Base-by-base conservation (phyloP, 2,888 invertebrate genomes). In the Athalia circularis region DNA sequence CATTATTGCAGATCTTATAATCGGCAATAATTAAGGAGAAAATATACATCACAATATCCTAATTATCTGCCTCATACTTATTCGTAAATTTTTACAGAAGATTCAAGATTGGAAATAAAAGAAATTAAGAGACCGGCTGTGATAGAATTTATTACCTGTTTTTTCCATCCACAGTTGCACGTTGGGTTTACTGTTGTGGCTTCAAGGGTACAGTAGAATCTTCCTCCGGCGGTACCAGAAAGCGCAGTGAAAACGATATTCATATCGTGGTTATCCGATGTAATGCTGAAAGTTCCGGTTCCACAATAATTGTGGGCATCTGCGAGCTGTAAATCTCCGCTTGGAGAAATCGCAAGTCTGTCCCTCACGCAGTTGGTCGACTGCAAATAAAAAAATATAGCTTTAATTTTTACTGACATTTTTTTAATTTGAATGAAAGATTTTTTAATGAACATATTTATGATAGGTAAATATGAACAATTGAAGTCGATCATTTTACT, bases 151-250 rank as follows among this genome's bases (percentile, higher is more conserved):
- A 85, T 83, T 86, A 92, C 94, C 86, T 87, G 88, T 83, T 92
- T 92, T 81, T 90, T 92, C 86, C 92, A 91, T 4, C 94, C 94
- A 83, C 94, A 94, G 72, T 87, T 89, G 84, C 94, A 94, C 6
- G 45, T 85, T 15, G 50, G 79, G 1, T 80, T 81, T 1, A 85
- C 86, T 84, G 29, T 79, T 77, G 86, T 84, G 81, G 88, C 80
- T 74, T 85, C 85, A 4, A 91, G 65, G 6, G 85, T 84, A 82
- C 94, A 94, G 0, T 84, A 76, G 83, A 94, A 93, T 29, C 86
- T 86, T 0, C 94, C 94, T 6, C 93, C 93, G 0, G 79, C 2
- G 48, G 90, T 90, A 15, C 64, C 79, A 0, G 0, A 4, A 0
- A 87, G 79, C 0, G 91, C 78, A 8, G 64, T 61, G 3, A 88